Evolutionary conservation across 2,797 vertebrate genomes (phyloP).

Genomic region (Peromyscus melanophrys): DNA sequence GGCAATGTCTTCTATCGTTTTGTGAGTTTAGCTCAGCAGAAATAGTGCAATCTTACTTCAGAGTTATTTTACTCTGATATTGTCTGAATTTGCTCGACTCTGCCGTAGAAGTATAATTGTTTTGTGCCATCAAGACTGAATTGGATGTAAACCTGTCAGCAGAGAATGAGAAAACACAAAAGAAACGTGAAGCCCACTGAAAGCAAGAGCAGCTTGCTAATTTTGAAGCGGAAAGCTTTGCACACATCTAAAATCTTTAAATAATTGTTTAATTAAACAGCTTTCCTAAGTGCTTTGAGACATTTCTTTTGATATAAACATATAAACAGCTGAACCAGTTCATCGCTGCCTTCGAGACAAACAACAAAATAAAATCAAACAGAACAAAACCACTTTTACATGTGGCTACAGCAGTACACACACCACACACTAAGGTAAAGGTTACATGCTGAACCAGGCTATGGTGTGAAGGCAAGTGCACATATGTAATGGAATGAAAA

Average conservation of each 20-base stretch:
- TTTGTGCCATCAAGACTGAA: background rate
- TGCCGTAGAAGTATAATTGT: background rate
- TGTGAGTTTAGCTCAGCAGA: background rate
- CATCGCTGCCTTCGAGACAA: background rate
- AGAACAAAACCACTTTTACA: background rate
- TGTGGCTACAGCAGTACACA: background rate
- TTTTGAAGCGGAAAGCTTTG: background rate
- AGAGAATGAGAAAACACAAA: background rate
- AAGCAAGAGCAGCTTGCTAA: background rate
- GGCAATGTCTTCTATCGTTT: background rate
- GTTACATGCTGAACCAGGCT: background rate
- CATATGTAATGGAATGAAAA: background rate
- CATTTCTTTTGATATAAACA: background rate
- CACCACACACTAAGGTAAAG: background rate
- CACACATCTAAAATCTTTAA: slow-evolving; percentile 21
- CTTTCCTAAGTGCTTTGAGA: background rate
- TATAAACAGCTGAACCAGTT: background rate
- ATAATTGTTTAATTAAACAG: slow-evolving; percentile 4
- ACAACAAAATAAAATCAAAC: background rate
- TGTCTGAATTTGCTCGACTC: background rate
- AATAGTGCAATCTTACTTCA: background rate
- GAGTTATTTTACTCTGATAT: background rate
- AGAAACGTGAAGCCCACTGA: background rate
- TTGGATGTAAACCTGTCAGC: background rate
- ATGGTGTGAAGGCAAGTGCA: background rate